Evolutionary conservation across 2,888 invertebrate species (phyloP), one percentile per base, ranked within the genome.

Genomic region (Oscheius onirici): DNA sequence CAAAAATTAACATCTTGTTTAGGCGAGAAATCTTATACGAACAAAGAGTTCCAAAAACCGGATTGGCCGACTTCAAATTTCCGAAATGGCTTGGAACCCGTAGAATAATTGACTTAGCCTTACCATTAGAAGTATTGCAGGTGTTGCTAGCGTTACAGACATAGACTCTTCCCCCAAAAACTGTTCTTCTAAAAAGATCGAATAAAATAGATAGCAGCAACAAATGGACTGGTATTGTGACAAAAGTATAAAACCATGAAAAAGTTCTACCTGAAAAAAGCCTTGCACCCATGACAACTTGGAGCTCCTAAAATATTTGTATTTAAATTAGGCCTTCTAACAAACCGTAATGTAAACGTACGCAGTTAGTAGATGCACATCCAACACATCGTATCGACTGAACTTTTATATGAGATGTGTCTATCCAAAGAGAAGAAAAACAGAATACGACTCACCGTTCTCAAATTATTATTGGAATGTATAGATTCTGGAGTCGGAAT

Each of bases 361-460:
- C 60, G 15, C 60, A 60, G 22, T 60, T 15, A 2, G 17, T 60
- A 10, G 60, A 24, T 3, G 60, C 60, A 43, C 60, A 60, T 17
- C 60, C 60, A 60, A 60, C 60, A 43, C 60, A 60, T 43, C 44
- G 17, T 20, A 55, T 55, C 24, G 55, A 55, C 55, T 55, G 43
- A 60, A 60, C 15, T 17, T 17, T 49, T 17, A 2, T 10, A 17
- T 3, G 3, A 17, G 17, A 49, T 17, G 15, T 17, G 17, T 17
- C 17, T 17, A 2, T 49, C 17, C 49, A 3, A 17, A 1, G 15
- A 17, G n/a, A n/a, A 41, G 22, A 20, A 60, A 24, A 55, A 26
- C 28, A 26, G 28, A 13, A 24, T 17, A 24, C 11, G n/a, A 17
- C n/a, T 1, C 11, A 41, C n/a, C 15, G 22, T 52, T 20, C 43